Base-by-base conservation (phyloP, 2,888 invertebrate genomes). In the Candidula unifasciata region DNA sequence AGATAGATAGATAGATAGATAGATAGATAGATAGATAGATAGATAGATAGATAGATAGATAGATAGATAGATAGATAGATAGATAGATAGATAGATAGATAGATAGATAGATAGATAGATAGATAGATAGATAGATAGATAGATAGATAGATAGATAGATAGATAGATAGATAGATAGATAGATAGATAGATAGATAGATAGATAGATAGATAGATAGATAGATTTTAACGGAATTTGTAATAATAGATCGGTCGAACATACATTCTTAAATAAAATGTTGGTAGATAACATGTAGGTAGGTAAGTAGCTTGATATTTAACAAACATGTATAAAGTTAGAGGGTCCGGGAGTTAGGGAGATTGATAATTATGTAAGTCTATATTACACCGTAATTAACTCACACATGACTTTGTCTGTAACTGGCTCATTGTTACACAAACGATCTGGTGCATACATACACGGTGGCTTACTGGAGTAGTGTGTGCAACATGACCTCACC, bases 11-110 rank as follows among this genome's bases (percentile, higher is more conserved):
- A n/a, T 79, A 64, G 33, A 54, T 81, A 73, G 71, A 35, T 81
- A 81, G 71, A 13, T 71, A 81, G 71, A 35, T 81, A 81, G 54
- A 35, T 81, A 69, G 71, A n/a, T 81, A 81, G 71, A 35, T 81
- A 81, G 71, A 35, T 81, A 71, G 69, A 33, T 81, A 71, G 52
- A 24, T 81, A 71, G 44, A 33, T 71, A 81, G 69, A n/a, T 73
- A 73, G 24, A 37, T 37, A 68, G 27, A 21, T 68, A 68, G 27
- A 33, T 80, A 80, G 68, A 33, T 80, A 80, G 68, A 21, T 80
- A 80, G 68, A n/a, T 71, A 78, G 57, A n/a, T 78, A 78, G 57
- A 30, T 78, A 78, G 57, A n/a, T 78, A 78, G 57, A 30, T 78
- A 78, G 57, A 30, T 78, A 78, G 57, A 30, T 78, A 78, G 57